Conservation (phyloP, 2,113 vertebrate species). For the Cheilinus undulatus region DNA sequence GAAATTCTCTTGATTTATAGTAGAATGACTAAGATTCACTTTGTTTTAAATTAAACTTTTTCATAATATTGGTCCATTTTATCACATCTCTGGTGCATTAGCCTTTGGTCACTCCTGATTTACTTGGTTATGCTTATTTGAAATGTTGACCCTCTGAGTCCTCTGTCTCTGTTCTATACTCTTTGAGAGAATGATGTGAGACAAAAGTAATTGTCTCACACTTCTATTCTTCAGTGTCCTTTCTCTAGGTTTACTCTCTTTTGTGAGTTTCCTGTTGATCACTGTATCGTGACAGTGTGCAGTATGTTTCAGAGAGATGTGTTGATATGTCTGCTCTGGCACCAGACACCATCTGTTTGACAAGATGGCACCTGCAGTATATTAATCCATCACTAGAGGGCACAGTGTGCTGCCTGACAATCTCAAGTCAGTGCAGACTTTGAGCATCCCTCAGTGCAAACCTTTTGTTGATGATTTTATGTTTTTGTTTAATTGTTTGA, state of each 20-base stretch:
- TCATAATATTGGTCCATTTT: neutral
- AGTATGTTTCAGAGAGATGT: conserved; percentile 38
- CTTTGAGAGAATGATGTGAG: neutral
- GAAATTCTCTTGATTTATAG: neutral
- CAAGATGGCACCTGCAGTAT: conserved; percentile 47
- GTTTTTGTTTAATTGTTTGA: neutral
- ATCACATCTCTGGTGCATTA: neutral
- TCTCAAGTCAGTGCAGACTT: neutral
- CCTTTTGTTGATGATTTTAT: neutral
- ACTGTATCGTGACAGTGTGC: neutral
- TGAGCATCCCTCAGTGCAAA: neutral
- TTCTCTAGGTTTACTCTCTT: neutral
- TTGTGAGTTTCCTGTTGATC: neutral
- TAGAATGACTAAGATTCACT: neutral
- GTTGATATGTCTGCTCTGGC: conserved; percentile 41
- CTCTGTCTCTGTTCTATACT: neutral
- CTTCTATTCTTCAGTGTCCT: neutral
- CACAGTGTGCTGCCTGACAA: conserved; percentile 20
- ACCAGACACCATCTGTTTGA: conserved; percentile 53
- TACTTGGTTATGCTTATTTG: neutral
- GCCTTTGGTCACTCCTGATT: neutral
- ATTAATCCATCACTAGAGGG: conserved; percentile 59
- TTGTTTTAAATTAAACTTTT: neutral
- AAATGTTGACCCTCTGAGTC: neutral
- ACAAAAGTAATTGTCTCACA: neutral